Base-by-base conservation (phyloP, 2,113 vertebrate genomes). In the Nyctereutes procyonoides region DNA sequence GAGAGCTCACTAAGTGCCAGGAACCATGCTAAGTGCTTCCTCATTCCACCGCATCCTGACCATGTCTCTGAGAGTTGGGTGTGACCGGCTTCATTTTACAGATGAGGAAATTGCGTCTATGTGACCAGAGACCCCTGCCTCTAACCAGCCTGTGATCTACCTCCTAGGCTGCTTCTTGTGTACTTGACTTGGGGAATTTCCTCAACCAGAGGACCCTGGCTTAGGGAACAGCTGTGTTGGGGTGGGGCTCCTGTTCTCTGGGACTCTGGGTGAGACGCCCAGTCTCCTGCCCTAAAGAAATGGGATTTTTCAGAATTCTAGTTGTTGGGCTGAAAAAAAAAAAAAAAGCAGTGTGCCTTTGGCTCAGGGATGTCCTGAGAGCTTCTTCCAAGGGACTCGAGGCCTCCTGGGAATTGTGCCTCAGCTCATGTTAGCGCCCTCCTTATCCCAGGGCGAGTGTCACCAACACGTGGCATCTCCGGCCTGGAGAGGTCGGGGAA, bases 281-380 rank as follows among this genome's bases (percentile, higher is more conserved):
- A 88, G 80, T 86, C 53, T 73, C 82, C 38, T 86, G 53, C 51
- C 28, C 62, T 87, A 43, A 81, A 81, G 93, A 97, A 96, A 94
- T 38, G 69, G n/a, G 53, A 62, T 48, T 84, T 48, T 84, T 90
- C 53, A 51, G 35, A 93, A 93, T 90, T 96, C 83, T 69, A 80
- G 35, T 93, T 90, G 58, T 74, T 74, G 53, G 62, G 30, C 56
- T 93, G 55, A 79, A n/a, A 69, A 88, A 92, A 81, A 88, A 93
- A 43, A 7, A 38, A 38, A 38, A 89, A n/a, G 56, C 79, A 63
- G 14, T 58, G 86, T 71, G 12, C 85, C 56, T 88, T 73, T 97
- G 95, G 74, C 93, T 93, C 53, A 20, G 43, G 8, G 30, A n/a
- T 80, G 51, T 76, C 89, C 95, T 76, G 77, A 89, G 35, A 88